Base-by-base conservation (phyloP, 2,797 vertebrate species). In the Lycodopsis pacificus region DNA sequence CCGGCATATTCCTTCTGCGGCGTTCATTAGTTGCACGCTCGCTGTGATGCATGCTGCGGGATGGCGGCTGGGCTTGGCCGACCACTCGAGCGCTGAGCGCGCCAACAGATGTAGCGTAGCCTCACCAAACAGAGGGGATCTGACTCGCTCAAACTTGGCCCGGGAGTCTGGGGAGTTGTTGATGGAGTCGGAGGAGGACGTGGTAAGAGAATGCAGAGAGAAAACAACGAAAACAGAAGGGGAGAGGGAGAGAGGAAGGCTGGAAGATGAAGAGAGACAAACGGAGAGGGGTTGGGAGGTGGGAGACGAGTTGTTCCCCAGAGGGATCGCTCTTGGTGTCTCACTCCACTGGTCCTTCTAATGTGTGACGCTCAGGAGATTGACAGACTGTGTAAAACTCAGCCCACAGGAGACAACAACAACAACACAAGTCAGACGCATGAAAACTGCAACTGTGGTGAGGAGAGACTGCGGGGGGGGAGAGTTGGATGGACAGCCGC, bases 311-410 rank as follows among this genome's bases (percentile, higher is more conserved):
- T 77, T 76, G 80, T 65, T 92, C 89, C 92, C 92, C 84, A 65
- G 90, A 81, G 92, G 90, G 87, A 90, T 88, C 85, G 80, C 91
- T 92, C 92, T 91, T 85, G 85, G 87, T 90, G 92, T 93, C 92
- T 94, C 94, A 93, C 93, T 93, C 93, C 90, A 90, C 89, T 92
- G 92, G 92, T 92, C 92, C 92, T 91, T 93, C 90, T 94, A 94
- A 94, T 94, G 92, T 93, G 92, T 92, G 94, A 92, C 92, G 91
- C 91, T 94, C 93, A 93, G 87, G 86, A 93, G 92, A 93, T 93
- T 94, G 93, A 94, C 93, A 93, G 94, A 84, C 92, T 93, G 92
- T 94, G 92, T 93, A 94, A 93, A 92, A 93, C 85, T 88, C 87
- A 90, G 88, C 90, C 91, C 93, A 93, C 91, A 91, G 87, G 93